Base-by-base conservation (phyloP, 1,140 invertebrate genomes). In the Trichogramma pretiosum region DNA sequence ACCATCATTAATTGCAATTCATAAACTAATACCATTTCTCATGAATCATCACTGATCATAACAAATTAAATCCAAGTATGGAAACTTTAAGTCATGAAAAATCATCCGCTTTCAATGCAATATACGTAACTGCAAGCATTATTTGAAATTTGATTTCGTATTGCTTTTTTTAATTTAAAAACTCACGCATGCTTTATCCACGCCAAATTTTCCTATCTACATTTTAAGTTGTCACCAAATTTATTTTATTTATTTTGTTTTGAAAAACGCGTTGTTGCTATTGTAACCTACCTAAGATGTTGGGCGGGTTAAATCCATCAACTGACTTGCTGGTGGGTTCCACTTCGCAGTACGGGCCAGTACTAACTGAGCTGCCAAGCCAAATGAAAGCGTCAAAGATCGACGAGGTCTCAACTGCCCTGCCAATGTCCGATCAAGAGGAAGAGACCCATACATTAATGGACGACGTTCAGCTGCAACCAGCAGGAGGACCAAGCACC, bases 251-350 rank as follows among this genome's bases (percentile, higher is more conserved):
- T 67, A 70, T 60, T 57, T 66, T 61, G 62, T 64, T 56, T 67
- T 65, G 56, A 65, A 47, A 52, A 16, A 63, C 62, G 60, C 65
- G 62, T 67, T n/a, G n/a, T n/a, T 68, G 61, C 61, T 67, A 66
- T 63, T 64, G 65, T 53, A 59, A 38, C 43, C 47, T 43, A 47
- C 47, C n/a, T 68, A 72, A 72, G 69, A 72, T 72, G 69, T 72
- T 72, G 68, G 68, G 69, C 68, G 69, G 68, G 68, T 70, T 72
- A 68, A 72, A 72, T 61, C 68, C 69, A 65, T 72, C 69, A 36
- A 70, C 69, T 72, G 69, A 70, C 67, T 70, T 72, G 67, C 69
- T 72, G 68, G 69, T 70, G 69, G 69, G 69, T 70, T 72, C 69
- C 64, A 65, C 69, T 72, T 70, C 67, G 68, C 69, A 70, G 69